Evolutionary conservation across 2,888 invertebrate genomes (phyloP), one percentile per base, ranked within the genome.

Genomic region (Calliopum simillimum): DNA sequence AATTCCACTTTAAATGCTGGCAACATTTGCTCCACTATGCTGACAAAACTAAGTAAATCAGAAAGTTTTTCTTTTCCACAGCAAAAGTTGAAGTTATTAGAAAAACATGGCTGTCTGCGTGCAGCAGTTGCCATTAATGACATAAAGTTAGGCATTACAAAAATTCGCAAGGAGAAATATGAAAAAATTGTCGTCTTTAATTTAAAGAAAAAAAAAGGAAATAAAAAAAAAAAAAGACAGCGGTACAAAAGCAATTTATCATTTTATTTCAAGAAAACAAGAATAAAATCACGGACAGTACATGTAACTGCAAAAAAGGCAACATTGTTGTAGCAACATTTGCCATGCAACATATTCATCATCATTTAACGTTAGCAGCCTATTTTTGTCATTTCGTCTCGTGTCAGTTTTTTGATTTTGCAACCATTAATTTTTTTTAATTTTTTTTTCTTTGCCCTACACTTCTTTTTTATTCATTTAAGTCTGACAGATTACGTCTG

Each of bases 401-500:
- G 23, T 23, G 4, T 12, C 14, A 19, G 4, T 53, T 13, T 46
- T 51, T 51, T 51, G 19, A 12, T 33, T 33, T 33, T 33, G 8
- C 33, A 33, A 8, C 33, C 33, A 33, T 33, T 33, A 33, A 33
- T 1, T 62, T 49, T 21, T 62, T 41, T 72, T 70, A 62, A 19
- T 62, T 43, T 64, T 70, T 67, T 68, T 63, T 55, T 46, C 69
- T 61, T 69, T 16, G 62, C n/a, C 58, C n/a, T n/a, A 33, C 44
- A 14, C 19, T 19, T 16, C 21, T 61, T 46, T 44, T 41, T 71
- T 78, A 74, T 67, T 76, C 77, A 78, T 80, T 75, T 75, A 69
- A 77, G 73, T 74, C 78, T 79, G 78, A 78, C 78, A 76, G 75
- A 74, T 79, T 80, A 76, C 76, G 76, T 71, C 73, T 74, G 74